Percentiles rank a stretch among this genome's conserved stretches.
Evolutionary conservation across 2,113 vertebrate species (phyloP).

Genomic region (Nymphicus hollandicus): DNA sequence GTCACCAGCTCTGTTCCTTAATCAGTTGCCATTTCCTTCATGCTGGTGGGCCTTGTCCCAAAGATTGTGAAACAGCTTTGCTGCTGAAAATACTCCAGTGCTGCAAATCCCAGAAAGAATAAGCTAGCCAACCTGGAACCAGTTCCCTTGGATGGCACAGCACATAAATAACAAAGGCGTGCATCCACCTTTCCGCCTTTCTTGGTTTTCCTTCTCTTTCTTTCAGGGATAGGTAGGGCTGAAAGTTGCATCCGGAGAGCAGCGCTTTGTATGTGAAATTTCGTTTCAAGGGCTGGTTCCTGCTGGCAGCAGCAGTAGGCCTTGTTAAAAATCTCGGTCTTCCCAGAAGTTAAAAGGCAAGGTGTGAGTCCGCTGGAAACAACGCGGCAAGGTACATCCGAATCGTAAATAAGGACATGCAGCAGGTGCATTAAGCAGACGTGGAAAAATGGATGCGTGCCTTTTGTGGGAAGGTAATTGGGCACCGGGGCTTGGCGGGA

Average conservation of each 20-base stretch:
- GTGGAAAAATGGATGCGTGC: neutral
- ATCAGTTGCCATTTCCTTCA: neutral
- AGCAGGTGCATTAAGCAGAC: conserved; percentile 22
- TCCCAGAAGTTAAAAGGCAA: conserved; percentile 47
- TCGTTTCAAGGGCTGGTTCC: neutral
- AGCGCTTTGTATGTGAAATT: neutral
- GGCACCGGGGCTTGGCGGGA: conserved; percentile 61
- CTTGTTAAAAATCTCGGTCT: neutral
- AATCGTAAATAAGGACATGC: conserved; percentile 21
- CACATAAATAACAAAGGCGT: neutral
- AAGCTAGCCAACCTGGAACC: neutral
- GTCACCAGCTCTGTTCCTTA: neutral
- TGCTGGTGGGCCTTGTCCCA: neutral
- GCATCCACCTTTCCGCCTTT: neutral
- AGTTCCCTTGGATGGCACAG: accelerated
- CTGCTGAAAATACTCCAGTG: neutral
- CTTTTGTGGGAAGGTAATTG: conserved; percentile 52
- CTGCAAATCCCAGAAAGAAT: neutral
- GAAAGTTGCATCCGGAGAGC: neutral
- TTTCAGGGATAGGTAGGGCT: neutral
- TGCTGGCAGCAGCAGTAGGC: neutral
- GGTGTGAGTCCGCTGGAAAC: neutral
- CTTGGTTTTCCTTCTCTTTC: neutral
- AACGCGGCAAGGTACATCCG: neutral
- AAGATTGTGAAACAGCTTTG: neutral